Conservation (phyloP, 1,140 invertebrate species). For the Caenorhabditis remanei region DNA sequence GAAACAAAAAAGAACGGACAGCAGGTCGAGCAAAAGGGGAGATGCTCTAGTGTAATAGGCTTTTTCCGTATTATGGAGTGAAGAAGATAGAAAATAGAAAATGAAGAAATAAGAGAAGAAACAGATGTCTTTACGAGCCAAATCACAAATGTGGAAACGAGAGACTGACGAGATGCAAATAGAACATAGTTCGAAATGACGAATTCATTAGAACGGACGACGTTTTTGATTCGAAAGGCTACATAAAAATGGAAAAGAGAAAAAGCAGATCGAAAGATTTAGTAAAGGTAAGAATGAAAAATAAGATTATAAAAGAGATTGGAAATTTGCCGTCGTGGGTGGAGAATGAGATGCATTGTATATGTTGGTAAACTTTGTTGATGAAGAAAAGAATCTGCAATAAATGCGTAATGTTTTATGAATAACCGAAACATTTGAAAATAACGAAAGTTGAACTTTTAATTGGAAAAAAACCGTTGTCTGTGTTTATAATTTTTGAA, state of each 20-base stretch:
- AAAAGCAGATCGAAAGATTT: not conserved
- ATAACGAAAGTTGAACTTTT: too few species aligned
- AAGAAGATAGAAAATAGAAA: not conserved
- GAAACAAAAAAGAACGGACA: not conserved
- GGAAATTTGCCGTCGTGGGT: too few species aligned
- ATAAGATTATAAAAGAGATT: too few species aligned
- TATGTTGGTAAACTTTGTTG: too few species aligned
- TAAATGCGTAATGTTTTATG: too few species aligned
- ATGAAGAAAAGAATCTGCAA: too few species aligned
- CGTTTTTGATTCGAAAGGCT: too few species aligned
- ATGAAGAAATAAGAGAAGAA: not conserved
- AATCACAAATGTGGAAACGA: not conserved
- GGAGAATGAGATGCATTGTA: too few species aligned
- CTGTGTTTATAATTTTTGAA: too few species aligned
- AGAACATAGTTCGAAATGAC: conserved; percentile 1
- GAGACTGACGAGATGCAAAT: not conserved
- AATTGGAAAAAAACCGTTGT: too few species aligned
- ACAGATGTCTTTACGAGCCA: not conserved
- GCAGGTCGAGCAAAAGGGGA: not conserved
- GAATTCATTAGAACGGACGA: not conserved
- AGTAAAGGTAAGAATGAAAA: not conserved
- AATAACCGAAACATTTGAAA: too few species aligned
- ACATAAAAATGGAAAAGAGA: too few species aligned
- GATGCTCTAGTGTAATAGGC: conserved; percentile 2
- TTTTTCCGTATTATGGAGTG: conserved; percentile 23